A percentile compares a stretch with the other conserved stretches of the same genome.
Evolutionary conservation across 2,797 vertebrate species (phyloP).

Genomic region (Rhinichthys osculus): DNA sequence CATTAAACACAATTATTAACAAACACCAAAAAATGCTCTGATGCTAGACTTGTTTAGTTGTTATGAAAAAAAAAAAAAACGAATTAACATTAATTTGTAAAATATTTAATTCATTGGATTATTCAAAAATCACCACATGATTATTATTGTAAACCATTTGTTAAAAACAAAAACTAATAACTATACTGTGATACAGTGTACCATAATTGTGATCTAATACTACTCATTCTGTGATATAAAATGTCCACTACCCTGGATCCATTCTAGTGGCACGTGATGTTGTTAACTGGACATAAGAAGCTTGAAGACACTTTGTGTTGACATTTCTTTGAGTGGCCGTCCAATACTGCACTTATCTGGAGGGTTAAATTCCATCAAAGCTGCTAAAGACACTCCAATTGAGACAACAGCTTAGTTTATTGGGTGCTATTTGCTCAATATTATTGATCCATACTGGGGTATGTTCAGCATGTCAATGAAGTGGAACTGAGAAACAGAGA

Average conservation of each 20-base stretch:
- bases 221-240: background rate
- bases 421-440: slow-evolving; percentile 74
- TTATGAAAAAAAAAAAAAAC: background rate
- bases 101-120: background rate
- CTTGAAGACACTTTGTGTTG: slow-evolving; percentile 30
- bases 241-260: background rate
- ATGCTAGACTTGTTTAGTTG: background rate
- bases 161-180: background rate
- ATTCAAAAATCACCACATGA: background rate
- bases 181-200: background rate
- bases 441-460: slow-evolving; percentile 71
- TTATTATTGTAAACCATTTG: no score
- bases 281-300: slow-evolving; percentile 30
- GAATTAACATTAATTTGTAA: background rate
- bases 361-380: slow-evolving; percentile 70
- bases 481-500: slow-evolving; percentile 60
- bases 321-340: slow-evolving; percentile 46
- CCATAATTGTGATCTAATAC: background rate
- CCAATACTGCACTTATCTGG: slow-evolving; percentile 60
- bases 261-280: background rate
- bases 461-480: slow-evolving; percentile 77
- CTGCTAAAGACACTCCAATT: slow-evolving; percentile 75
- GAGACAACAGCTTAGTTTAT: slow-evolving; percentile 81
- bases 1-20: background rate
- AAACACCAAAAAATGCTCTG: background rate